These are phyloP conservation scores for Blennius ocellaris DNA, from an alignment of 2,113 vertebrate genomes.

Conservation along the genomic window DNA sequence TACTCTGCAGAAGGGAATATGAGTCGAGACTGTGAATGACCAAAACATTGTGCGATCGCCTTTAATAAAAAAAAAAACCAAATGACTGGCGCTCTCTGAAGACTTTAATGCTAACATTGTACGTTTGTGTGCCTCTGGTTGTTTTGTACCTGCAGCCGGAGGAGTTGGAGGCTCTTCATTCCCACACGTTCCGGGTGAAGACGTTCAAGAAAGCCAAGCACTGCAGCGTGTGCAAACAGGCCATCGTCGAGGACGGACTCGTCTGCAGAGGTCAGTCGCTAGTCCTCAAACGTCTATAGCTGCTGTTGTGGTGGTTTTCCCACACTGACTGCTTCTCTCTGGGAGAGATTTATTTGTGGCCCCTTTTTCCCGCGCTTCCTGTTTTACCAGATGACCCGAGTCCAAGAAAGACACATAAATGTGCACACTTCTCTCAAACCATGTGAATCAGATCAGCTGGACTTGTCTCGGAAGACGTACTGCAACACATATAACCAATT, in stretches of 20 bases:
- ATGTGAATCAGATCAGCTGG: too few species aligned
- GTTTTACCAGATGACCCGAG: too few species aligned
- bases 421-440: too few species aligned
- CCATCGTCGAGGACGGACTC: slow-evolving; percentile 91
- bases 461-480: too few species aligned
- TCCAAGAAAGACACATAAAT: too few species aligned
- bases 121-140: slow-evolving; percentile 35
- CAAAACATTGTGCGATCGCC: too few species aligned
- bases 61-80: not conserved
- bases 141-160: slow-evolving; percentile 84
- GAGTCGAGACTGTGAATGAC: too few species aligned
- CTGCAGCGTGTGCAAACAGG: slow-evolving; percentile 92
- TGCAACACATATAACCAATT: too few species aligned
- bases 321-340: not conserved
- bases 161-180: slow-evolving; percentile 90
- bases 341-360: too few species aligned
- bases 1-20: too few species aligned
- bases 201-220: slow-evolving; percentile 95
- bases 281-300: not conserved
- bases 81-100: not conserved
- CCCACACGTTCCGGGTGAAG: slow-evolving; percentile 93
- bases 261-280: slow-evolving; percentile 90
- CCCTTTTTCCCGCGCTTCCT: too few species aligned
- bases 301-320: not conserved
- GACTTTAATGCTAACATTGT: slow-evolving; percentile 17